phyloP scores from a whole-genome alignment of 2,797 vertebrate genomes.

The Gadopsis bispinosus region DNA sequence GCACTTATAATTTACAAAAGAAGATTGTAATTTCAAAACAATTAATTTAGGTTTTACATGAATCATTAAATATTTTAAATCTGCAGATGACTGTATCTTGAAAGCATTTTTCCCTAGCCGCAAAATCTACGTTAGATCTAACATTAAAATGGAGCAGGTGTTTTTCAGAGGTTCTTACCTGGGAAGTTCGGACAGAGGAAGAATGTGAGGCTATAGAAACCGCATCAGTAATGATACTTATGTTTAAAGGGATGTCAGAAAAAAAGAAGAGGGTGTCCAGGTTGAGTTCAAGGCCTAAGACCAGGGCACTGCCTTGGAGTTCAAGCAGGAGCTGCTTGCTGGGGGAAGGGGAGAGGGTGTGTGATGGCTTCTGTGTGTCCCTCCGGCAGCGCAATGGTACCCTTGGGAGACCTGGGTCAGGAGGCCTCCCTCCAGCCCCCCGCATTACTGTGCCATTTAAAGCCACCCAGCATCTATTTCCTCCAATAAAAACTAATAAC shows the following conservation, averaged over 20 bases:
- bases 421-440: conserved; percentile 67
- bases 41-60: not conserved
- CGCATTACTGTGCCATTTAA: conserved; percentile 87
- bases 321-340: conserved; percentile 60
- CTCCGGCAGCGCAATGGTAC: conserved; percentile 80
- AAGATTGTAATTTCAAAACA: conserved; percentile 16
- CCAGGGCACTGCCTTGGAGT: conserved; percentile 61
- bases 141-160: not conserved
- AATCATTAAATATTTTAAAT: conserved; percentile 8
- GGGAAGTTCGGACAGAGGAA: not conserved
- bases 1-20: conserved; percentile 17
- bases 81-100: not conserved
- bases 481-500: conserved; percentile 91
- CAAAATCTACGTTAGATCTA: not conserved
- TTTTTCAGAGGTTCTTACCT: not conserved
- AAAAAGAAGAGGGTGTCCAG: conserved; percentile 43
- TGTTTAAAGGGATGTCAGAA: conserved; percentile 19
- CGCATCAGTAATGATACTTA: conserved; percentile 6
- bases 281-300: conserved; percentile 78
- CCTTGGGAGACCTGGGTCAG: conserved; percentile 84
- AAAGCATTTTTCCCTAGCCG: not conserved
- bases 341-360: conserved; percentile 50
- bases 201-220: not conserved
- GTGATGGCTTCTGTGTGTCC: conserved; percentile 78
- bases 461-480: conserved; percentile 89